Base-by-base conservation (phyloP, 2,113 vertebrate species). In the Chloropsis hardwickii region DNA sequence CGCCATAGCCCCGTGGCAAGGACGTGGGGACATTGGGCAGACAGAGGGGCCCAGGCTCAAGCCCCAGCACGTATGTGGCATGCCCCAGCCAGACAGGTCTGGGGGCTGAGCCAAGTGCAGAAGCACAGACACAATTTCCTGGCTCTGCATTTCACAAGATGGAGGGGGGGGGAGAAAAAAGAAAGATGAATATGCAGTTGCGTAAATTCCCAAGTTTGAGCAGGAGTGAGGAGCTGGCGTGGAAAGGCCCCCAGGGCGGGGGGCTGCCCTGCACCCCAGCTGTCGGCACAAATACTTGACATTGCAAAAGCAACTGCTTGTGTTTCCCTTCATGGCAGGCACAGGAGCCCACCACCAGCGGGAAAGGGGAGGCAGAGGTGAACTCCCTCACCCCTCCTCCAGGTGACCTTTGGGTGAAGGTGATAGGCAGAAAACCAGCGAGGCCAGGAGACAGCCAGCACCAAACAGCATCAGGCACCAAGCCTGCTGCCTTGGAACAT, bases 141-240 rank as follows among this genome's bases (percentile, higher is more conserved):
- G 47, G 69, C 73, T 91, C 72, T 54, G 47, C 23, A 5, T 58
- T 70, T 91, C 9, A 4, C 40, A 66, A 88, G 72, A 84, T 31
- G 65, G 39, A 42, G 28, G 35, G 18, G n/a, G 37, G 10, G 1
- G 1, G 0, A 7, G 14, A 24, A 9, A 79, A 44, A 21, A 24
- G 44, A 35, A 69, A 70, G 3, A 47, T 22, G 47, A 88, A 79
- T 86, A 61, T 8, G 40, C 23, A 74, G 27, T 31, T 29, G 40
- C 1, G 3, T n/a, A 27, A 78, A 88, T 73, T 77, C 51, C 67
- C 14, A 39, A 17, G 42, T 44, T 35, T 37, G 33, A 83, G 67
- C 9, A 1, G 45, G 37, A 79, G 22, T 0, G 1, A 71, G 44
- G 21, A 94, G 60, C 18, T 2, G 1, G n/a, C 0, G 1, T 15